Evolutionary conservation across 2,797 vertebrate species (phyloP).

Genomic region (Catostomus latipinnis): DNA sequence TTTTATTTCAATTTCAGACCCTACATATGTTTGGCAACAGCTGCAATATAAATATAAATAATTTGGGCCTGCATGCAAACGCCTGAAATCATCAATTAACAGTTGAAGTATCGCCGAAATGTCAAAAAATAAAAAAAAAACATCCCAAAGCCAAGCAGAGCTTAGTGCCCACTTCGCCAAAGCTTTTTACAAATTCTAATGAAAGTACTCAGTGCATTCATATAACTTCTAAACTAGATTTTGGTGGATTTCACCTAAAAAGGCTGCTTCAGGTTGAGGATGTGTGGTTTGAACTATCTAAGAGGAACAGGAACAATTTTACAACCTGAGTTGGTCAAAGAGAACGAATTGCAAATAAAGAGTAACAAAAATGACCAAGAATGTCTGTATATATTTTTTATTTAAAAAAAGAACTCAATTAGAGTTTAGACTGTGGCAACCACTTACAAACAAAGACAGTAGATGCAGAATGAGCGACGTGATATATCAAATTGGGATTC

Average conservation of each 20-base stretch:
- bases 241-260: slow-evolving; percentile 14
- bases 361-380: slow-evolving; percentile 17
- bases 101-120: background rate
- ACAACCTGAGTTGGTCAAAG: background rate
- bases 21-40: slow-evolving; percentile 64
- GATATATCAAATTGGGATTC: background rate
- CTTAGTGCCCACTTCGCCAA: background rate
- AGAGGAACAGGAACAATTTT: background rate
- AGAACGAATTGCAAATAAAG: background rate
- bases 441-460: background rate
- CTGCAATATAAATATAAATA: slow-evolving; percentile 67
- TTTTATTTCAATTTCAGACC: slow-evolving; percentile 71
- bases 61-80: slow-evolving; percentile 75
- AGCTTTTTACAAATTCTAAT: background rate
- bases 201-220: background rate
- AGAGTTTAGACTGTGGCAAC: background rate
- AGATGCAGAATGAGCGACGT: background rate
- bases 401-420: slow-evolving; percentile 1
- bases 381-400: slow-evolving; percentile 35
- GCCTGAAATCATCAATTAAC: slow-evolving; percentile 16
- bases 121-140: background rate
- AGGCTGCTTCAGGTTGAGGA: background rate
- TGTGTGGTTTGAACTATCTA: background rate
- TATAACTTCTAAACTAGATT: slow-evolving; percentile 3
- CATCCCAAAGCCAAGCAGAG: background rate